Evolutionary conservation across 2,888 invertebrate genomes (phyloP), one percentile per base, ranked within the genome.

Genomic region (Tuberolachnus salignus): DNA sequence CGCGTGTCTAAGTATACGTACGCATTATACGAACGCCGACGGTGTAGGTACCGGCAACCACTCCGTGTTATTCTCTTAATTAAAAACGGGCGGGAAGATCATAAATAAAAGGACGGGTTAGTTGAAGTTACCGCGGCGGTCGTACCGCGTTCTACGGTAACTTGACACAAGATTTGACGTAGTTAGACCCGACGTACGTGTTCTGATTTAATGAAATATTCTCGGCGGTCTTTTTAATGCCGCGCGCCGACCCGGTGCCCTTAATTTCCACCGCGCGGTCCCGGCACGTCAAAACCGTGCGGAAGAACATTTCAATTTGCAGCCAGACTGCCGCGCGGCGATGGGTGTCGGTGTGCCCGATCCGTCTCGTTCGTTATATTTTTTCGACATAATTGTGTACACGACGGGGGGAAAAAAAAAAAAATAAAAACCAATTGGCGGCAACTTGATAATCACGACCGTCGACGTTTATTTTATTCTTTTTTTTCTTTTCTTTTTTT

Each of bases 341-440:
- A 34, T 6, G 34, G 34, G 55, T 49, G 57, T 67, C 57, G 19
- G 34, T 34, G 34, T 16, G 14, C 46, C 19, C 61, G 16, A 61
- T 73, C 61, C 46, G 57, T 67, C 46, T 23, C 23, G 49, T 75
- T 26, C 46, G 23, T 67, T 55, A 61, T 34, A 13, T 34, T 63
- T 42, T 21, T 61, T 34, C 26, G 16, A 73, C 46, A 14, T 59
- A 59, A 57, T 71, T 46, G 53, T 74, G 74, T 42, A 44, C 55
- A 23, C n/a, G 64, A 55, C 64, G 53, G 42, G n/a, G n/a, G n/a
- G n/a, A n/a, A n/a, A n/a, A n/a, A n/a, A n/a, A n/a, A n/a, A n/a
- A n/a, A n/a, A n/a, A n/a, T n/a, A 66, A 74, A 74, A 74, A 64
- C 74, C 55, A 74, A 74, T 66, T n/a, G 42, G n/a, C 51, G 23